phyloP scores from a whole-genome alignment of 2,888 invertebrate genomes.

The Steinernema scapterisci region DNA sequence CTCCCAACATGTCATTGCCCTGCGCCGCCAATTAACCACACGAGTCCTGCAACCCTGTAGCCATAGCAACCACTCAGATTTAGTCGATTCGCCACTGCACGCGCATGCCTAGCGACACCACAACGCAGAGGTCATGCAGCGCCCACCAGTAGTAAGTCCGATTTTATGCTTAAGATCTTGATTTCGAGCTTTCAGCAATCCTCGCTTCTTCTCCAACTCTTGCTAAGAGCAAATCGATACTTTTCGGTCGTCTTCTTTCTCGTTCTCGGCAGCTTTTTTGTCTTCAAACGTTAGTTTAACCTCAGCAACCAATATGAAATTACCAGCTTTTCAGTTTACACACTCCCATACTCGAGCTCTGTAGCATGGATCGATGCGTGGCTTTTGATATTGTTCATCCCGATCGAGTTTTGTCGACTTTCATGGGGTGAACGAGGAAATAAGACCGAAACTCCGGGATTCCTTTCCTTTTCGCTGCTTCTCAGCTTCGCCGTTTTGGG shows the following conservation, averaged over 20 bases:
- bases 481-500: constrained; percentile 45
- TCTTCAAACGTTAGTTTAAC: constrained; percentile 45
- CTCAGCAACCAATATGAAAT: no score
- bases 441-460: constrained; percentile 50
- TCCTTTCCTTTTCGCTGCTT: constrained; percentile 47
- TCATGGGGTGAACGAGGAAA: constrained; percentile 57
- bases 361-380: constrained; percentile 52
- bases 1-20: no score
- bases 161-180: no score
- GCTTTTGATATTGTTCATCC: constrained; percentile 52
- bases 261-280: constrained; percentile 37
- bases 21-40: no score
- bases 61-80: background rate
- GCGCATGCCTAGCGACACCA: background rate
- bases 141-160: background rate
- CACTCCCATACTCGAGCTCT: constrained; percentile 50
- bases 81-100: background rate
- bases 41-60: background rate
- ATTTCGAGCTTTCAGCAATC: constrained; percentile 1
- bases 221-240: constrained; percentile 42
- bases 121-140: background rate
- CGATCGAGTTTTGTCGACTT: constrained; percentile 55
- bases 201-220: constrained; percentile 33
- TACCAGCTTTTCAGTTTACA: no score
- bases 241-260: constrained; percentile 45